Conservation (phyloP, 1,140 invertebrate species). For the Cotesia glomerata region DNA sequence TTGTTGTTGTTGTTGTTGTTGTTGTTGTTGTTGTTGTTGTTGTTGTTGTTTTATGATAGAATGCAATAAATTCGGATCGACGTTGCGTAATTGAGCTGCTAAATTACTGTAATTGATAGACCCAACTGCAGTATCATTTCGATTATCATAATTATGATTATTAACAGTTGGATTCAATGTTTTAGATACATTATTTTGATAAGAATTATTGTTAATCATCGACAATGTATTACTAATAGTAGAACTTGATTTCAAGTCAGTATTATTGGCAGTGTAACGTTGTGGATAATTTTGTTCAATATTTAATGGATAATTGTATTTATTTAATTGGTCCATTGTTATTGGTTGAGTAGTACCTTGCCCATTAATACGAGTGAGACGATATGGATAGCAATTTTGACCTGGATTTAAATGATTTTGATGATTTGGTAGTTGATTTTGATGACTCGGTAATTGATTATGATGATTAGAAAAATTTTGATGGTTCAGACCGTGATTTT, state of each 20-base stretch:
- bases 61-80: too few relatives aligned
- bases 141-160: slow-evolving; percentile 46
- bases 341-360: slow-evolving; percentile 11
- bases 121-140: slow-evolving; percentile 43
- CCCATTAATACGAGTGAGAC: slow-evolving; percentile 28
- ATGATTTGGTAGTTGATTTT: too few relatives aligned
- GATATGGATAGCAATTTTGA: too few relatives aligned
- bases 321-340: slow-evolving; percentile 43
- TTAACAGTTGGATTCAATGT: slow-evolving; percentile 27
- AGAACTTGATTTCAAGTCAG: slow-evolving; percentile 46
- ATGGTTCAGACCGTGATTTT: background rate
- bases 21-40: slow-evolving; percentile 37
- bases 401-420: too few relatives aligned
- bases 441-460: slow-evolving; percentile 39
- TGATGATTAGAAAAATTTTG: slow-evolving; percentile 36
- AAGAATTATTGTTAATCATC: slow-evolving; percentile 36
- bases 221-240: background rate
- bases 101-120: too few relatives aligned
- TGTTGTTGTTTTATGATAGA: too few relatives aligned
- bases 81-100: too few relatives aligned
- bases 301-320: slow-evolving; percentile 51
- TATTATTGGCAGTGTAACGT: slow-evolving; percentile 49
- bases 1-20: slow-evolving; percentile 38
- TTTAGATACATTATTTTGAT: slow-evolving; percentile 42
- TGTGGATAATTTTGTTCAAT: slow-evolving; percentile 42